Base-by-base conservation (phyloP, 1,140 invertebrate genomes). In the Oscheius sp. region DNA sequence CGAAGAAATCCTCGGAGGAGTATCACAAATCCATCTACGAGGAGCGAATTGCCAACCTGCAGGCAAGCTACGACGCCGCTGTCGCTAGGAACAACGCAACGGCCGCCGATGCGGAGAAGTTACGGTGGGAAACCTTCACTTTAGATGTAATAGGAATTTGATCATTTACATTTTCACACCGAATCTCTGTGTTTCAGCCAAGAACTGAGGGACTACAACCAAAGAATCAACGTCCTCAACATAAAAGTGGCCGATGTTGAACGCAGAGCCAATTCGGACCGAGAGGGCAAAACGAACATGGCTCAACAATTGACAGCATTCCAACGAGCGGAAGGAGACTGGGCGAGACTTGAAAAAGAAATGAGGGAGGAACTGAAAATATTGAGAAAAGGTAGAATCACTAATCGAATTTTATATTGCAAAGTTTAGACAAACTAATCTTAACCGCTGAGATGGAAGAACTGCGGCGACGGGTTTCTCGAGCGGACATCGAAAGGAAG, bases 391-490 rank as follows among this genome's bases (percentile, higher is more conserved):
- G 64, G 64, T 46, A 46, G 18, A n/a, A n/a, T n/a, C n/a, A n/a
- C n/a, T n/a, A n/a, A n/a, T n/a, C n/a, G n/a, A n/a, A n/a, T n/a
- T n/a, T n/a, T n/a, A n/a, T n/a, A n/a, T n/a, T n/a, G n/a, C n/a
- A n/a, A 32, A 7, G 13, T 38, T 63, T 26, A 63, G 69, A 74
- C 28, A 74, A 74, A 31, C 55, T 74, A 1, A 20, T 45, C 13
- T 49, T 73, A n/a, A 74, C 74, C 1, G 36, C 68, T 2, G 74
- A 75, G 23, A 71, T 73, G 15, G 74, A 75, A 31, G 74, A 75
- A 52, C 35, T 75, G 35, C 38, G 55, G 36, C n/a, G 74, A 32
- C 26, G 42, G 34, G n/a, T 75, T 1, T 23, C 29, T 15, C 49
- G 63, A 35, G 20, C 32, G 35, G 74, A 75, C 3, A 64, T 52